Base-by-base conservation (phyloP, 2,888 invertebrate species). In the Melikaiella ostensackeni region DNA sequence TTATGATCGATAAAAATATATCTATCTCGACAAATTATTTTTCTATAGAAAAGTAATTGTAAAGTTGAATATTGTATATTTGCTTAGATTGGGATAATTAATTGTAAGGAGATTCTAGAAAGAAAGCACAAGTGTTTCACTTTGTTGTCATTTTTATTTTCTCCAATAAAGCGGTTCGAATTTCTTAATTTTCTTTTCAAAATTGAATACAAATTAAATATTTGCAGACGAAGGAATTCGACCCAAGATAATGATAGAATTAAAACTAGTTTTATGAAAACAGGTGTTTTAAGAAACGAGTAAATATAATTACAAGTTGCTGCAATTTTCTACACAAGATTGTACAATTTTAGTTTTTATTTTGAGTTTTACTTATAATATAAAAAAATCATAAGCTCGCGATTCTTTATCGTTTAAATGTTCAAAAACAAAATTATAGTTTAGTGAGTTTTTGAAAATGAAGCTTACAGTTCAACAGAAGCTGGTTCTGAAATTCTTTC, bases 1-100 rank as follows among this genome's bases (percentile, higher is more conserved):
- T 50, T 70, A 50, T 5, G 50, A 30, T 50, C 30, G 16, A 21
- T 33, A n/a, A 50, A 27, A n/a, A 70, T 50, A 70, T n/a, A 21
- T 55, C 55, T 42, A 76, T 33, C 76, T 46, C 62, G 66, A 75
- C 64, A 77, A 76, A 76, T 66, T 55, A 55, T 61, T 77, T 75
- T 30, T 1, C n/a, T 64, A 55, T 3, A 3, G 21, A 55, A 21
- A 9, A 9, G 9, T 21, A 55, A 55, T 46, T 19, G 1, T 19
- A 19, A 46, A 16, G 16, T 46, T 4, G 16, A 46, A 42, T 42
- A 42, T 42, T 42, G 19, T 16, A 16, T 5, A 46, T 46, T 50
- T 59, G 9, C 8, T 30, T 21, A 75, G n/a, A 24, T 27, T 11
- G 55, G 24, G 30, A 30, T 27, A 30, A 30, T 11, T 46, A 42